A percentile compares a stretch with the other conserved stretches of the same genome.
phyloP scores from a whole-genome alignment of 1,140 invertebrate genomes.

The Rhynchophorus ferrugineus region DNA sequence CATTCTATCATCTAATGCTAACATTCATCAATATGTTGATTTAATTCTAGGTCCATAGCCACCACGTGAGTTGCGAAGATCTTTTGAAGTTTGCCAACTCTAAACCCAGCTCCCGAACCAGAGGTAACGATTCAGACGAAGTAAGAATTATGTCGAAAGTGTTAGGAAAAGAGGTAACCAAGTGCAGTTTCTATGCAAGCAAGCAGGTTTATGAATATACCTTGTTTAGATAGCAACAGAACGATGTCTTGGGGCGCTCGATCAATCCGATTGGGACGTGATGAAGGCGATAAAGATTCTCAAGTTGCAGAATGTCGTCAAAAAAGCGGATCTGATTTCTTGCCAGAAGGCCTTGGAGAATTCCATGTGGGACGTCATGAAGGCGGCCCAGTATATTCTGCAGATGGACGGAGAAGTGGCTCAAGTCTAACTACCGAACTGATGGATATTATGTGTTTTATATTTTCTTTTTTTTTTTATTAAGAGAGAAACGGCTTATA shows the following conservation, averaged over 20 bases:
- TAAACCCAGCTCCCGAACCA: slow-evolving; percentile 71
- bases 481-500: too few species aligned
- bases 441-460: too few species aligned
- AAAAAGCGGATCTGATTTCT: slow-evolving; percentile 37
- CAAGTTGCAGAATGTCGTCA: slow-evolving; percentile 60
- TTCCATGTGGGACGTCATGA: slow-evolving; percentile 38
- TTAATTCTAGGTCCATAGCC: slow-evolving; percentile 36
- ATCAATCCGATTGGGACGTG: slow-evolving; percentile 82
- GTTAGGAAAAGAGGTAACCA: slow-evolving; percentile 69
- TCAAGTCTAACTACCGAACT: slow-evolving; percentile 27
- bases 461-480: too few species aligned
- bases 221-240: slow-evolving; percentile 61
- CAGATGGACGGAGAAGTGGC: slow-evolving; percentile 39
- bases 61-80: slow-evolving; percentile 89
- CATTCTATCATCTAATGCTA: too few species aligned
- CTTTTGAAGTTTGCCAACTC: slow-evolving; percentile 83
- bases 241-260: slow-evolving; percentile 71
- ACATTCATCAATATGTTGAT: too few species aligned
- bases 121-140: slow-evolving; percentile 80
- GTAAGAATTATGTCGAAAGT: slow-evolving; percentile 88
- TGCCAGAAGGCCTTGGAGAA: slow-evolving; percentile 37
- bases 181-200: too few species aligned
- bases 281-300: slow-evolving; percentile 82
- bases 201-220: too few species aligned
- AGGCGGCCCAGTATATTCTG: slow-evolving; percentile 39